Conservation (phyloP, 2,888 invertebrate species). For the Fabriciana adippe region DNA sequence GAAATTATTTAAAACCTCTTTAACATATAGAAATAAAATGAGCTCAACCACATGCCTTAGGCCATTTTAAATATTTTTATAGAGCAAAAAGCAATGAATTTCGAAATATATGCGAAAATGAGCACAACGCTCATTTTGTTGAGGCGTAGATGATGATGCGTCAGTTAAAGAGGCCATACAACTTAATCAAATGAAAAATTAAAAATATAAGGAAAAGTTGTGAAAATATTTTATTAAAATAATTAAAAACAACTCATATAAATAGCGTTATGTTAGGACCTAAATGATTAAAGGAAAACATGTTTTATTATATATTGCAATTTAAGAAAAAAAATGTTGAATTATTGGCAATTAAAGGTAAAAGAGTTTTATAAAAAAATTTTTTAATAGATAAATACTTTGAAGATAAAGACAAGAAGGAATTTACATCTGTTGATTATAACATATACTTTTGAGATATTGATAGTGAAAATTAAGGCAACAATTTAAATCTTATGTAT, state of each 20-base stretch:
- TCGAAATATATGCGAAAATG: constrained; percentile 36
- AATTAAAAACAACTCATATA: constrained; percentile 27
- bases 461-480: too few species aligned
- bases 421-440: too few species aligned
- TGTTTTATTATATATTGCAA: constrained; percentile 19
- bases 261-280: constrained; percentile 26
- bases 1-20: not conserved
- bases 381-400: too few species aligned
- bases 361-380: too few species aligned
- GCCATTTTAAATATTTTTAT: constrained; percentile 37
- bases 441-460: too few species aligned
- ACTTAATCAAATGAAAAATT: constrained; percentile 37
- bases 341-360: not conserved
- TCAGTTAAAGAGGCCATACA: constrained; percentile 37
- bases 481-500: too few species aligned
- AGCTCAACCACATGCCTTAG: constrained; percentile 26
- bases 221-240: constrained; percentile 25
- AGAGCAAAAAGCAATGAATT: constrained; percentile 35
- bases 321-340: constrained; percentile 3
- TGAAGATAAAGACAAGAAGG: too few species aligned
- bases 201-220: constrained; percentile 28
- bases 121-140: constrained; percentile 35
- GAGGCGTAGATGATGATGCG: constrained; percentile 37
- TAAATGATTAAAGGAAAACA: constrained; percentile 27
- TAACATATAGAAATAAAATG: constrained; percentile 1